A percentile compares a stretch with the other conserved stretches of the same genome.
phyloP scores from a whole-genome alignment of 1,140 invertebrate species.

The Heterodera carotae region DNA sequence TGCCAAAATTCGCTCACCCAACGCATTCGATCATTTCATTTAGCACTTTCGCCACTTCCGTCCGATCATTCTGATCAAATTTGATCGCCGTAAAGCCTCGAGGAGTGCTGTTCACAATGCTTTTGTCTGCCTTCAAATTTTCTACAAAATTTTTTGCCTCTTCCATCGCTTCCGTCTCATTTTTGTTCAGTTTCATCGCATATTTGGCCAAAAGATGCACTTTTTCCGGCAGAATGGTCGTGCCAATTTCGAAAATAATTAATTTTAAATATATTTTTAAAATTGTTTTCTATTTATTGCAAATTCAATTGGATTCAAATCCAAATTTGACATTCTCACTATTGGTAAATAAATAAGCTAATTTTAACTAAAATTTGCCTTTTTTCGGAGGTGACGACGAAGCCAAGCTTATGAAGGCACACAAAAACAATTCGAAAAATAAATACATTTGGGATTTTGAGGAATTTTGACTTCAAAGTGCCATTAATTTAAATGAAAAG shows the following conservation, averaged over 20 bases:
- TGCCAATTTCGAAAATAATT: background rate
- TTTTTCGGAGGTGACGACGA: too few species aligned
- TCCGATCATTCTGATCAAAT: background rate
- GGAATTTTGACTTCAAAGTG: too few species aligned
- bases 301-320: too few species aligned
- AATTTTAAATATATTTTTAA: background rate
- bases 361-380: too few species aligned
- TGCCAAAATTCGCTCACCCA: background rate
- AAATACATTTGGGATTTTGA: too few species aligned
- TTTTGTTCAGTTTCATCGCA: background rate
- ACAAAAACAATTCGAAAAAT: too few species aligned
- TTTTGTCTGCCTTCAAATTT: background rate
- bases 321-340: too few species aligned
- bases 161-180: background rate
- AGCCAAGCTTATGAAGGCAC: too few species aligned
- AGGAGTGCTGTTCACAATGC: background rate
- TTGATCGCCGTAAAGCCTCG: background rate
- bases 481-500: too few species aligned
- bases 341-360: too few species aligned
- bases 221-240: background rate
- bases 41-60: background rate
- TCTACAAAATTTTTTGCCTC: background rate
- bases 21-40: background rate
- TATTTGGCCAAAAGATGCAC: background rate
- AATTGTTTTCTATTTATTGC: background rate